Percentiles rank a stretch among this genome's conserved stretches.
These are phyloP conservation scores for Diabrotica undecimpunctata DNA, from an alignment of 1,140 invertebrate species.

Conservation along the genomic window DNA sequence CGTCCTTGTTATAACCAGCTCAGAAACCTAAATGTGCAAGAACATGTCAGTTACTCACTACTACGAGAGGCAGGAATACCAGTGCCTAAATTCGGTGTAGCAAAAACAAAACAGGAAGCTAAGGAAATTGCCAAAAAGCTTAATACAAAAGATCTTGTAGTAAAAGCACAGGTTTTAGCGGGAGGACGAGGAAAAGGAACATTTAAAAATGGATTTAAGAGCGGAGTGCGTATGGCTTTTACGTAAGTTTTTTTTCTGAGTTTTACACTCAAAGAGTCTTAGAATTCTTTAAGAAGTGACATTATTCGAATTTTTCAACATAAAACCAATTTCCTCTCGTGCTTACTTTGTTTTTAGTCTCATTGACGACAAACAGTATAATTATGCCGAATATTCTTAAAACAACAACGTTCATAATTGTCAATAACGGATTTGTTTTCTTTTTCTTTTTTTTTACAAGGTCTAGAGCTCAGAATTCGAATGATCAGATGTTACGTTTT, in stretches of 20 bases:
- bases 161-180: conserved; percentile 95
- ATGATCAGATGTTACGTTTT: no score
- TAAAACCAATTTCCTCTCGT: no score
- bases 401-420: no score
- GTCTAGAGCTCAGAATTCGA: no score
- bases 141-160: conserved; percentile 81
- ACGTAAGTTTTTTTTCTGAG: conserved; percentile 63
- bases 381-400: no score
- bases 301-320: no score
- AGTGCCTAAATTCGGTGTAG: conserved; percentile 91
- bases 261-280: conserved; percentile 19
- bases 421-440: no score
- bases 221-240: conserved; percentile 87
- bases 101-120: conserved; percentile 80
- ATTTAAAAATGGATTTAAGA: conserved; percentile 89
- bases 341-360: no score
- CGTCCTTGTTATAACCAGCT: conserved; percentile 43
- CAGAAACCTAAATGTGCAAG: conserved; percentile 89
- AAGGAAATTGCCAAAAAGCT: conserved; percentile 74
- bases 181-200: conserved; percentile 91
- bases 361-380: no score
- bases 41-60: conserved; percentile 88
- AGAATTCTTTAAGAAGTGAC: conserved; percentile 4
- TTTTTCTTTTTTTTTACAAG: no score
- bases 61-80: conserved; percentile 81